Evolutionary conservation across 2,888 invertebrate species (phyloP).

Genomic region (Clunio marinus): DNA sequence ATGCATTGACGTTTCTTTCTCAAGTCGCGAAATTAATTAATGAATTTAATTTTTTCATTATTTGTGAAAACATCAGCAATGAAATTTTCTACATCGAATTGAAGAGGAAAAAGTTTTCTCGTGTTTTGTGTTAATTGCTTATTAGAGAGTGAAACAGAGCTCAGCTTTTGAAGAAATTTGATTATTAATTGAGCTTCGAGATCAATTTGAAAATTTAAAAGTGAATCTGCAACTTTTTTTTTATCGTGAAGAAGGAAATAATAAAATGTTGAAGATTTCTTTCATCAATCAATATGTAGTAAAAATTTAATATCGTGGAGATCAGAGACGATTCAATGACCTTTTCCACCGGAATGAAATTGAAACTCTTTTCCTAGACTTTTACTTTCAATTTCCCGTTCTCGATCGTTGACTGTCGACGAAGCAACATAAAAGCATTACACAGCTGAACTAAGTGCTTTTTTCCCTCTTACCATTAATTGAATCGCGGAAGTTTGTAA

Average conservation of each 20-base stretch:
- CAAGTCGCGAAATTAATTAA: background rate
- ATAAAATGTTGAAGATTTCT: no score
- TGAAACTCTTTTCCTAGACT: background rate
- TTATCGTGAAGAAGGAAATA: no score
- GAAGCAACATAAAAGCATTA: background rate
- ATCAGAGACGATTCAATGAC: background rate
- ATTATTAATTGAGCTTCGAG: background rate
- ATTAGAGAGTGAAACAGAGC: constrained; percentile 32
- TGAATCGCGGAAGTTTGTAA: constrained; percentile 13
- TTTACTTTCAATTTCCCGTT: constrained; percentile 23
- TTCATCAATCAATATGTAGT: no score
- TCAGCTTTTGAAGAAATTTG: background rate
- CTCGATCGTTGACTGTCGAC: background rate
- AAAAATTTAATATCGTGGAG: background rate
- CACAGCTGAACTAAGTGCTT: constrained; percentile 1
- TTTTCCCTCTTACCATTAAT: constrained; percentile 5
- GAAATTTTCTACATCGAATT: background rate
- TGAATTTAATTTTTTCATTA: background rate
- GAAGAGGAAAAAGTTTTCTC: constrained; percentile 22
- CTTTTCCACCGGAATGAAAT: constrained; percentile 6
- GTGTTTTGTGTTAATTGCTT: constrained; percentile 30
- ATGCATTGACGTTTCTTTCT: background rate
- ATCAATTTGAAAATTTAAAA: background rate
- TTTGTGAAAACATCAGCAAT: background rate
- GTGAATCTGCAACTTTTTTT: no score